A percentile compares a stretch with the other conserved stretches of the same genome.
Evolutionary conservation across 2,888 invertebrate species (phyloP).

Genomic region (Myopa tessellatipennis): DNA sequence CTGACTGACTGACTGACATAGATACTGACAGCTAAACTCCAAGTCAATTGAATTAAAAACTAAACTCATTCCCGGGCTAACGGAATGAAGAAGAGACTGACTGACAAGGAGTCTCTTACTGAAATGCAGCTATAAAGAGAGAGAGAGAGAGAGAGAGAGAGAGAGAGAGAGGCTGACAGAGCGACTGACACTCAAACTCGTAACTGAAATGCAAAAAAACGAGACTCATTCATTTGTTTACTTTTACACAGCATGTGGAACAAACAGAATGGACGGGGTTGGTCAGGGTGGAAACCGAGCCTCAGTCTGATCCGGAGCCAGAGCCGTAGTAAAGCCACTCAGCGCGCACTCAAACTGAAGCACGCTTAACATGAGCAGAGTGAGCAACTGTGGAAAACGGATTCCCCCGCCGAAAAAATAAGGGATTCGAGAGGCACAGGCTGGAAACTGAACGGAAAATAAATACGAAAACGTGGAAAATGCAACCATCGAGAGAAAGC

Average conservation of each 20-base stretch:
- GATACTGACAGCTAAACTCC: neutral
- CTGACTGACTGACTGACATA: constrained; percentile 8
- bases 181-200: neutral
- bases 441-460: constrained; percentile 6
- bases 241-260: constrained; percentile 9
- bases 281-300: neutral
- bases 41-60: neutral
- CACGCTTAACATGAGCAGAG: constrained; percentile 2
- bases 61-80: neutral
- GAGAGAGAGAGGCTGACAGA: no score
- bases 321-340: neutral
- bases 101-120: no score
- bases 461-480: neutral
- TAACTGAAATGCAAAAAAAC: neutral
- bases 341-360: neutral
- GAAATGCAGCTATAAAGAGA: neutral
- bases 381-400: neutral
- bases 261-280: neutral
- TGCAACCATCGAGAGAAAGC: neutral
- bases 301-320: neutral
- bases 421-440: neutral
- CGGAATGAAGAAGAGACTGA: neutral
- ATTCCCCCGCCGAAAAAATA: neutral
- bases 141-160: neutral
- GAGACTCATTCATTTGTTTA: constrained; percentile 8